Conservation (phyloP, 2,888 invertebrate species). For the Panorpa germanica region DNA sequence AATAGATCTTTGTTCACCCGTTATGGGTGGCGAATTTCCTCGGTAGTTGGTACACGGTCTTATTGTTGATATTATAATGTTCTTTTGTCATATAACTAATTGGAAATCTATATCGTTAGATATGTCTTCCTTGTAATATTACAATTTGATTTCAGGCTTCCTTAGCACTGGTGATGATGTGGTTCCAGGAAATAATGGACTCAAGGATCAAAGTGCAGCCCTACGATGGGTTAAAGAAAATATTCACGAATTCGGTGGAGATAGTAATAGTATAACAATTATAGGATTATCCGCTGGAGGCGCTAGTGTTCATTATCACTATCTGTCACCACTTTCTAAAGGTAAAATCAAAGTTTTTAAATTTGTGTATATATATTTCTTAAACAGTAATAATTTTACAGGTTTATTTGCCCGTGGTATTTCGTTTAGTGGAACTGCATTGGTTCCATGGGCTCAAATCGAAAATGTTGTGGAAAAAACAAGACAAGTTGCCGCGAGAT, state of each 20-base stretch:
- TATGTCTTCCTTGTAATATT: no score
- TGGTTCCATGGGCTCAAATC: conserved; percentile 38
- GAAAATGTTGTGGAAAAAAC: conserved; percentile 39
- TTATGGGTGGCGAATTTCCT: no score
- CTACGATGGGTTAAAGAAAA: conserved; percentile 49
- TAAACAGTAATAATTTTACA: no score
- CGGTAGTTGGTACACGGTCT: no score
- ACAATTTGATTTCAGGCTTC: no score
- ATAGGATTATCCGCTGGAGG: conserved; percentile 56
- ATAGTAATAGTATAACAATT: conserved; percentile 46
- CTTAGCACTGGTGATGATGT: conserved; percentile 50
- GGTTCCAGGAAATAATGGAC: conserved; percentile 50
- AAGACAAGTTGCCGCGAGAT: conserved; percentile 31
- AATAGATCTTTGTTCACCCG: no score
- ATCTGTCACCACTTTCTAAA: conserved; percentile 38
- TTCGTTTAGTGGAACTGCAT: conserved; percentile 49
- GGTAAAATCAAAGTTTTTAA: no score
- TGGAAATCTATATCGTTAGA: no score
- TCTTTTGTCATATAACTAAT: no score
- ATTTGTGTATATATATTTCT: no score
- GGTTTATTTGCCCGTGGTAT: conserved; percentile 41
- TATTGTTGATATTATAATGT: no score
- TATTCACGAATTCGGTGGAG: conserved; percentile 49
- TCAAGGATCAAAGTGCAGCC: conserved; percentile 55
- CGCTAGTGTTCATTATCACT: conserved; percentile 54